Evolutionary conservation across 1,140 invertebrate species (phyloP), one percentile per base, ranked within the genome.

Genomic region (Agrilus planipennis): DNA sequence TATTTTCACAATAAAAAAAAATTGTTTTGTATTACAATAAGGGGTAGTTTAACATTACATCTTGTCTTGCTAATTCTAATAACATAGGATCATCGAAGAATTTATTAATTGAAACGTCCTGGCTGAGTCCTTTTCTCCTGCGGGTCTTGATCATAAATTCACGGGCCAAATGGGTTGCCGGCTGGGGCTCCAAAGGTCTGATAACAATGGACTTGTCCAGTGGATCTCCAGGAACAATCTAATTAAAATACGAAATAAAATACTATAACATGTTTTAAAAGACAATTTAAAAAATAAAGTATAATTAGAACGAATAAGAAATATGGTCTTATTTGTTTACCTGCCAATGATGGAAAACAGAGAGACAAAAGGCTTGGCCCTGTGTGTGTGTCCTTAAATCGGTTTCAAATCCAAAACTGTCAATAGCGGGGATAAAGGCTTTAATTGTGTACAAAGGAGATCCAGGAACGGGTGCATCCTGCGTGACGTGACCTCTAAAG

Each of bases 21-120:
- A n/a, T n/a, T n/a, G n/a, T n/a, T n/a, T n/a, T 45, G n/a, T n/a
- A n/a, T 55, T 59, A 62, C 34, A 58, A 79, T 46, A 82, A 57
- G 12, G 78, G 80, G 69, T 89, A 93, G 70, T 90, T 92, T 12
- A 95, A 72, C 64, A 93, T 77, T 23, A 96, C 93, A 67, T 99
- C 94, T 64, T 99, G 95, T 59, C 93, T 76, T 0, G 96, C 96
- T 49, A 99, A 70, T 67, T 99, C 96, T 49, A 99, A 64, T 78
- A 99, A 90, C 95, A 99, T 99, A 69, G 96, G 96, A 76, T 99
- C 95, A 60, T 99, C 96, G 70, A 99, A 99, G 78, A 99, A 99
- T 65, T 99, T 99, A 66, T 99, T 99, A 59, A 99, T 99, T 29
- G 91, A 97, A 0, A 99, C 96, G 65, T 99, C 96, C 63, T 99